A percentile compares a stretch with the other conserved stretches of the same genome.
phyloP scores from a whole-genome alignment of 1,140 invertebrate genomes.

The Amyelois transitella region DNA sequence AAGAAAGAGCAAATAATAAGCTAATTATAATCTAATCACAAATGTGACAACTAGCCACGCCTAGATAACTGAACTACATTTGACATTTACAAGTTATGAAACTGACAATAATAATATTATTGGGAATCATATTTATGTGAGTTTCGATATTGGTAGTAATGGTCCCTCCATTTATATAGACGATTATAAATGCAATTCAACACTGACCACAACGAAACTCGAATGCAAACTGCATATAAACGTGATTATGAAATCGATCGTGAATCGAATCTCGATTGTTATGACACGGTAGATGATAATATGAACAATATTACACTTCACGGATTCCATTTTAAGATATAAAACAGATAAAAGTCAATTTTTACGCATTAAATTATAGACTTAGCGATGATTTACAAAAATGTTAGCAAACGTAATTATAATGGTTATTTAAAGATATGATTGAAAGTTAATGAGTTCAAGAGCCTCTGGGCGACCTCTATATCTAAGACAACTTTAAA shows the following conservation, averaged over 20 bases:
- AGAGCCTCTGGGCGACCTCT: no score
- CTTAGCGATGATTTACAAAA: neutral
- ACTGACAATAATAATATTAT: neutral
- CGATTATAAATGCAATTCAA: neutral
- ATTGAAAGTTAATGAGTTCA: neutral
- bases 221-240: slow-evolving; percentile 30
- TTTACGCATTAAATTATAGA: neutral
- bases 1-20: no score
- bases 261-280: slow-evolving; percentile 24
- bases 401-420: neutral
- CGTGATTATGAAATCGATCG: slow-evolving; percentile 33
- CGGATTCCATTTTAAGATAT: neutral
- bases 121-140: neutral
- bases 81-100: neutral
- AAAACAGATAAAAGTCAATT: neutral
- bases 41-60: neutral
- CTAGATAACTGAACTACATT: neutral
- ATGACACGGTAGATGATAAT: slow-evolving; percentile 27
- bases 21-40: no score
- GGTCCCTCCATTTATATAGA: slow-evolving; percentile 25
- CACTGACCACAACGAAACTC: neutral
- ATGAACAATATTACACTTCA: neutral
- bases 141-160: neutral
- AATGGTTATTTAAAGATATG: neutral
- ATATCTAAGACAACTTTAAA: no score